phyloP scores from a whole-genome alignment of 1,140 invertebrate genomes.

The Prorops nasuta region DNA sequence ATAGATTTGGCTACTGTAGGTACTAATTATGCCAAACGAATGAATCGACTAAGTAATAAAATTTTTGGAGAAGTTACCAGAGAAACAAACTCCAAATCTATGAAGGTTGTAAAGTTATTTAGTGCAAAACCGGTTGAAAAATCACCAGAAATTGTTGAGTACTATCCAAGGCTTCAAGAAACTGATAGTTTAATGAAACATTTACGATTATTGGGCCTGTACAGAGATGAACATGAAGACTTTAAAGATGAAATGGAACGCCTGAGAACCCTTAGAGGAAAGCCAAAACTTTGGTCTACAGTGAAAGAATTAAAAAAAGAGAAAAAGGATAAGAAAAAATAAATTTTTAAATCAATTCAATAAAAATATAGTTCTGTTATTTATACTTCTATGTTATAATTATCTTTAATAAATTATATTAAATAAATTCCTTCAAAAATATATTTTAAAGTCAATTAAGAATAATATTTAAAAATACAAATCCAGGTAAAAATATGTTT shows the following conservation, averaged over 20 bases:
- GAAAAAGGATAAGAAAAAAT: neutral
- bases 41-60: slow-evolving; percentile 81
- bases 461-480: too few species aligned
- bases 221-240: slow-evolving; percentile 87
- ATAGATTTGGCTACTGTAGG: slow-evolving; percentile 65
- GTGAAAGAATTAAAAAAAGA: slow-evolving; percentile 37
- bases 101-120: slow-evolving; percentile 83
- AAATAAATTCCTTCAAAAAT: too few species aligned
- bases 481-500: neutral
- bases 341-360: too few species aligned
- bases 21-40: slow-evolving; percentile 79
- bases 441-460: too few species aligned
- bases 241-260: slow-evolving; percentile 88
- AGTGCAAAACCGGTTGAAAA: slow-evolving; percentile 73
- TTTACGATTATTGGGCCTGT: slow-evolving; percentile 76
- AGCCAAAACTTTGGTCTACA: slow-evolving; percentile 59
- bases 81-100: slow-evolving; percentile 69
- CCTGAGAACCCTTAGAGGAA: slow-evolving; percentile 75
- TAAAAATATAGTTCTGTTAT: too few species aligned
- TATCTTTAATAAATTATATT: too few species aligned
- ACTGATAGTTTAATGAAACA: slow-evolving; percentile 69
- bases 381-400: too few species aligned
- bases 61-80: slow-evolving; percentile 88
- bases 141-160: slow-evolving; percentile 72
- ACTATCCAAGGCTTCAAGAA: slow-evolving; percentile 84